Conservation (phyloP, 2,888 invertebrate genomes). For the Cheilosia vernalis region DNA sequence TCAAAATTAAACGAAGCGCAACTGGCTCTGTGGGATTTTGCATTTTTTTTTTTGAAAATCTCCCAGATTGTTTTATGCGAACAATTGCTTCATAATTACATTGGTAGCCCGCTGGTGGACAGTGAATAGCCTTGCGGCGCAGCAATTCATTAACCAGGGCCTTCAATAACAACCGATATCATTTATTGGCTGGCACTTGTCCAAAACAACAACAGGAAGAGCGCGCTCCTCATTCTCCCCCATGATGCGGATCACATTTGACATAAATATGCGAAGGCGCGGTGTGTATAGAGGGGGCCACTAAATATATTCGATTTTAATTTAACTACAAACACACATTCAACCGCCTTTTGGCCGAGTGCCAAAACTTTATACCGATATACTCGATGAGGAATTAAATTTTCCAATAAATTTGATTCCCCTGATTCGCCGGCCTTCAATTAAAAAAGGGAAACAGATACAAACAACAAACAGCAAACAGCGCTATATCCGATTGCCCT, state of each 20-base stretch:
- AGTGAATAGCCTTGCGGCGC: background rate
- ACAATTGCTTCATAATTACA: constrained; percentile 21
- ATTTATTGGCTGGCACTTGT: constrained; percentile 51
- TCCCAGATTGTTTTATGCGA: background rate
- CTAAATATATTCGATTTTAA: constrained; percentile 16
- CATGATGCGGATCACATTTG: constrained; percentile 33
- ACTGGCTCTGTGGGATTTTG: background rate
- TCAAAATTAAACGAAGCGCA: constrained; percentile 13
- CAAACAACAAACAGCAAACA: constrained; percentile 11
- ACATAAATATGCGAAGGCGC: constrained; percentile 37
- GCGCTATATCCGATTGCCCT: constrained; percentile 17
- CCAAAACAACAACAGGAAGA: constrained; percentile 34
- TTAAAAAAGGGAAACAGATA: constrained; percentile 17
- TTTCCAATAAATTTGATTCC: constrained; percentile 67
- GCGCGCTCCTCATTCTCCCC: background rate
- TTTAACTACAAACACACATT: constrained; percentile 45
- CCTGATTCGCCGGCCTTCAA: constrained; percentile 46
- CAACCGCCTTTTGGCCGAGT: constrained; percentile 49
- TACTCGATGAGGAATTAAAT: constrained; percentile 56
- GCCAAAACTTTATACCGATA: constrained; percentile 47
- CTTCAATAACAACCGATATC: constrained; percentile 46
- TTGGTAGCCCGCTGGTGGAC: background rate
- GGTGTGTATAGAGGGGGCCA: background rate
- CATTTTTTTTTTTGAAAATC: background rate
- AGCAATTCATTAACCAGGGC: constrained; percentile 49